Percentiles rank a stretch among this genome's conserved stretches.
Evolutionary conservation across 92 coral and sea anemone species (phyloP).

Genomic region (Umimayanthus chanpuru): DNA sequence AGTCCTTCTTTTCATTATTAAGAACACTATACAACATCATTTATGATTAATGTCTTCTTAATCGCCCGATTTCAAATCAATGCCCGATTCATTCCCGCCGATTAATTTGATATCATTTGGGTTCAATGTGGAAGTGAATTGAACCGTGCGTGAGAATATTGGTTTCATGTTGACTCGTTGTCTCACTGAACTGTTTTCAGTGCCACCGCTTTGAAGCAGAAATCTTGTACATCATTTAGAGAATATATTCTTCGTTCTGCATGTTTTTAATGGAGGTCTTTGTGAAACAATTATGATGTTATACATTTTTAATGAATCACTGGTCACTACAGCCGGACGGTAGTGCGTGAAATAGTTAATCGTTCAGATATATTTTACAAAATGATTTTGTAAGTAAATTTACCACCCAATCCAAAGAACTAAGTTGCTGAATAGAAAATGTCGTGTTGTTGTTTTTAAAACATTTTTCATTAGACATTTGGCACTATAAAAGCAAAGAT

Average conservation of each 20-base stretch:
- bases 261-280: background rate
- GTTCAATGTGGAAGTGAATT: background rate
- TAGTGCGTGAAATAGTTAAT: too few relatives aligned
- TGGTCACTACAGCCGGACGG: background rate
- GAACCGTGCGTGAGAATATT: background rate
- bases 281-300: background rate
- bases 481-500: background rate
- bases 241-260: background rate
- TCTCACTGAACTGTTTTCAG: background rate
- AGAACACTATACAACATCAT: background rate
- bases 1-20: background rate
- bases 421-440: background rate
- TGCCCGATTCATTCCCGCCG: too few relatives aligned
- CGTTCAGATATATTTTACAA: too few relatives aligned
- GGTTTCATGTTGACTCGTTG: background rate
- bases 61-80: background rate
- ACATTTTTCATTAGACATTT: too few relatives aligned
- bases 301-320: slow-evolving; percentile 13
- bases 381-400: background rate
- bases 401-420: background rate
- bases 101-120: background rate
- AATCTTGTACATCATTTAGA: background rate
- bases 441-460: background rate
- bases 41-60: background rate
- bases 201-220: background rate